These are phyloP conservation scores for Thomomys bottae DNA, from an alignment of 2,113 vertebrate species.

Conservation along the genomic window DNA sequence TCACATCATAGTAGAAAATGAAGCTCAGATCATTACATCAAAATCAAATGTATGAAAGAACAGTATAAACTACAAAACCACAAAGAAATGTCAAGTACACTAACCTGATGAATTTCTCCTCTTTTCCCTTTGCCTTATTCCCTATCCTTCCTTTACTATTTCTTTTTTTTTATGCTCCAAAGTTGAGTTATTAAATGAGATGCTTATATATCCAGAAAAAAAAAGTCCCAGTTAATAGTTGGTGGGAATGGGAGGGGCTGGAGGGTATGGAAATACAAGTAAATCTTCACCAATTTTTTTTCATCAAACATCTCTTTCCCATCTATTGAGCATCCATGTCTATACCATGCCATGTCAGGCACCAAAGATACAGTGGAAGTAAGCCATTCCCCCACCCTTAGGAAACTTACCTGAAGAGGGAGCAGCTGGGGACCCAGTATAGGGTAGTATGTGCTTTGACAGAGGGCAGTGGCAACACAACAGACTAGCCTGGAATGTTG, in stretches of 20 bases:
- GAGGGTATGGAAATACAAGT: background rate
- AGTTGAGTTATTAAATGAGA: constrained; percentile 4
- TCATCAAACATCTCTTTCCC: constrained; percentile 29
- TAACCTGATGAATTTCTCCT: background rate
- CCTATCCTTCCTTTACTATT: background rate
- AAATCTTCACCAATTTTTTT: background rate
- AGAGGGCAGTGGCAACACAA: background rate
- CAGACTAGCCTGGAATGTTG: background rate
- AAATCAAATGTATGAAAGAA: background rate
- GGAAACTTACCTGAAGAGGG: background rate
- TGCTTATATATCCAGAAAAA: background rate
- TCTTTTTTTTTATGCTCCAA: background rate
- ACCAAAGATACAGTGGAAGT: background rate
- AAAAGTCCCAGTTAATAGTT: constrained; percentile 34
- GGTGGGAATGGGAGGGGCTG: background rate
- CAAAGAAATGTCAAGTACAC: background rate
- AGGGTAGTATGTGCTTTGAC: background rate
- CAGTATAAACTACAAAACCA: background rate
- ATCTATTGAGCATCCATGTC: background rate
- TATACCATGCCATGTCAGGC: background rate
- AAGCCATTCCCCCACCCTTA: background rate
- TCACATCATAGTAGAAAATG: too few relatives aligned
- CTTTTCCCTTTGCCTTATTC: background rate
- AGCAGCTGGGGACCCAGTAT: background rate
- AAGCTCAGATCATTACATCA: background rate